Evolutionary conservation across 2,888 invertebrate species (phyloP).

Genomic region (Drosophila kanekoi): DNA sequence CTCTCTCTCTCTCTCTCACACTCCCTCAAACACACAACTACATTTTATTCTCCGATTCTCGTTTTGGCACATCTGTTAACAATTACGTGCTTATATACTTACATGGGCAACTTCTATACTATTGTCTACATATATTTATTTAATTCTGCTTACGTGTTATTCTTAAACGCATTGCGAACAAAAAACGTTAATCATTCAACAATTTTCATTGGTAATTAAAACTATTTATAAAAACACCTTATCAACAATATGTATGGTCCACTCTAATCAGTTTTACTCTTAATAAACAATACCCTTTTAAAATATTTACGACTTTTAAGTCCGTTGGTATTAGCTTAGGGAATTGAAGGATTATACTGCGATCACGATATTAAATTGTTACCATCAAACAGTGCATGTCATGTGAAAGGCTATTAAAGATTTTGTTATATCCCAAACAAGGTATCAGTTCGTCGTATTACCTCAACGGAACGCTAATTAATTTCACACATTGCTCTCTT

Average conservation of each 20-base stretch:
- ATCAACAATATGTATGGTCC: neutral
- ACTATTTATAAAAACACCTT: neutral
- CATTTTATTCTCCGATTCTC: neutral
- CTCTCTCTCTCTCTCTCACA: neutral
- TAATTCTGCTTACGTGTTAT: neutral
- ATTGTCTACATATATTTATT: neutral
- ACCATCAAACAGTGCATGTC: conserved; percentile 1
- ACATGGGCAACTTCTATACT: neutral
- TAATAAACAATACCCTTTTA: neutral
- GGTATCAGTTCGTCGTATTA: conserved; percentile 31
- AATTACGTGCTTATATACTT: no score
- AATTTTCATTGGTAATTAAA: neutral
- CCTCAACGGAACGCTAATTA: conserved; percentile 45
- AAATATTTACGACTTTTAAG: neutral
- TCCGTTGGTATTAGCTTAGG: neutral
- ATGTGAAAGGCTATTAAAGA: conserved; percentile 28
- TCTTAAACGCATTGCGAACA: neutral
- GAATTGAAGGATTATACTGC: conserved; percentile 21
- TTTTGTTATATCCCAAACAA: conserved; percentile 21
- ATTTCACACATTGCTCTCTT: conserved; percentile 46
- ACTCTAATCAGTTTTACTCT: neutral
- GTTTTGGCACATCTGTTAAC: neutral
- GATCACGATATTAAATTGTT: neutral
- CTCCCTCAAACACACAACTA: neutral
- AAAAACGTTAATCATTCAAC: neutral